Evolutionary conservation across 92 coral and sea anemone species (phyloP).

Genomic region (Epizoanthus stellaris): DNA sequence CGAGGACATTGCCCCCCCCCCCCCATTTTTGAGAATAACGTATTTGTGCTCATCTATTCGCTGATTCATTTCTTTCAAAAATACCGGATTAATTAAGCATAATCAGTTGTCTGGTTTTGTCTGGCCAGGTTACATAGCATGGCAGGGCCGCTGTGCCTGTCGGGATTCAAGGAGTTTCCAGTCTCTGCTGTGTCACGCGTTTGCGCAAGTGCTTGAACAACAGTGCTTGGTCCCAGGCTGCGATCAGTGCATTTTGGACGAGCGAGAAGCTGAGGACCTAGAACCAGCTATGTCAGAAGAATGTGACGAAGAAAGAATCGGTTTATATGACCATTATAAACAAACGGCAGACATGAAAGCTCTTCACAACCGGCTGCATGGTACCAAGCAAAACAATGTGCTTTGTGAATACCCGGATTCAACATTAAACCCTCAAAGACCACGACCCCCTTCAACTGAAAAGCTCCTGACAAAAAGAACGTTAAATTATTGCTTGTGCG

Average conservation of each 20-base stretch:
- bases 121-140: constrained; percentile 24
- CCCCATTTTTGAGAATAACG: no score
- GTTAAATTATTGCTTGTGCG: neutral
- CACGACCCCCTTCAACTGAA: constrained; percentile 9
- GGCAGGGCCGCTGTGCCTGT: constrained; percentile 44
- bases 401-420: no score
- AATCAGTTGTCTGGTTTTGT: neutral
- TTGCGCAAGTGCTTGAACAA: constrained; percentile 31
- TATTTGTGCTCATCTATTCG: no score
- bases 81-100: no score
- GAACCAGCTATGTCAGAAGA: neutral
- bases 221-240: constrained; percentile 45
- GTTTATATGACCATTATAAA: neutral
- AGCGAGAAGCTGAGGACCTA: constrained; percentile 1
- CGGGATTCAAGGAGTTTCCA: constrained; percentile 29
- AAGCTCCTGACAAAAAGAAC: neutral
- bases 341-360: neutral
- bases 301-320: neutral
- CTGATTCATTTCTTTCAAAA: no score
- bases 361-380: constrained; percentile 13
- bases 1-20: no score
- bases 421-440: neutral
- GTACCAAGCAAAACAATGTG: neutral
- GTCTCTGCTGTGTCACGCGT: constrained; percentile 26
- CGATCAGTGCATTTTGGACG: constrained; percentile 22